Evolutionary conservation across 1,140 invertebrate species (phyloP).

Genomic region (Geopemphigus sp.): DNA sequence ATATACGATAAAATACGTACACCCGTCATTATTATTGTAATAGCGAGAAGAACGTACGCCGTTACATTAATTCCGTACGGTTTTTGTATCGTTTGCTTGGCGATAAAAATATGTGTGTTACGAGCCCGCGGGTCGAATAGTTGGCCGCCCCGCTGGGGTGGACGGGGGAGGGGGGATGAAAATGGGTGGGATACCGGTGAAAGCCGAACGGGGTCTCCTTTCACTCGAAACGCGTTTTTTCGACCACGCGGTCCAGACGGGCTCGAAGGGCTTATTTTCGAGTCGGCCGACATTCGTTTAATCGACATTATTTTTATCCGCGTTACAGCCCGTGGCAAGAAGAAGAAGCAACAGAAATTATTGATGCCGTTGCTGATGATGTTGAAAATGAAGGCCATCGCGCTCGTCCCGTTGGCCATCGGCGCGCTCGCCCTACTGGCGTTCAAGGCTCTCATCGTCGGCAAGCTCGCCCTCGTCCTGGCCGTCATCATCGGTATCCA

Average conservation of each 20-base stretch:
- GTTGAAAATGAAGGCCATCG: conserved; percentile 74
- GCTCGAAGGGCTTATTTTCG: too few relatives aligned
- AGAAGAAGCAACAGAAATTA: conserved; percentile 65
- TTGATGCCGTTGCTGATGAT: conserved; percentile 71
- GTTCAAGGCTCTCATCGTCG: conserved; percentile 76
- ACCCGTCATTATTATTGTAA: too few relatives aligned
- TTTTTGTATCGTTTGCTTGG: too few relatives aligned
- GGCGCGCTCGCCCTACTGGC: conserved; percentile 76
- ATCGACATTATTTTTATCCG: not conserved
- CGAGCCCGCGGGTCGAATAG: too few relatives aligned
- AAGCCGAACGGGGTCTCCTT: conserved; percentile 5
- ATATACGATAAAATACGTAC: too few relatives aligned
- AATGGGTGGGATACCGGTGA: too few relatives aligned
- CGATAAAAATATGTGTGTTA: too few relatives aligned
- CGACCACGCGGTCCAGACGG: not conserved
- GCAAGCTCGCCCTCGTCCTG: conserved; percentile 75
- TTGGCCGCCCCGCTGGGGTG: too few relatives aligned
- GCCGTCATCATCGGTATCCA: conserved; percentile 73
- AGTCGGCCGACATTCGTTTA: not conserved
- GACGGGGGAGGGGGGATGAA: too few relatives aligned
- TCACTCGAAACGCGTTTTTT: conserved; percentile 1
- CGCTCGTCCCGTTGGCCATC: conserved; percentile 71
- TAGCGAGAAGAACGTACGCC: too few relatives aligned
- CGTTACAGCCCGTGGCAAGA: conserved; percentile 59
- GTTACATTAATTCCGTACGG: too few relatives aligned